Percentiles rank a stretch among this genome's conserved stretches.
Evolutionary conservation across 2,113 vertebrate species (phyloP).

Genomic region (Pelodiscus sinensis): DNA sequence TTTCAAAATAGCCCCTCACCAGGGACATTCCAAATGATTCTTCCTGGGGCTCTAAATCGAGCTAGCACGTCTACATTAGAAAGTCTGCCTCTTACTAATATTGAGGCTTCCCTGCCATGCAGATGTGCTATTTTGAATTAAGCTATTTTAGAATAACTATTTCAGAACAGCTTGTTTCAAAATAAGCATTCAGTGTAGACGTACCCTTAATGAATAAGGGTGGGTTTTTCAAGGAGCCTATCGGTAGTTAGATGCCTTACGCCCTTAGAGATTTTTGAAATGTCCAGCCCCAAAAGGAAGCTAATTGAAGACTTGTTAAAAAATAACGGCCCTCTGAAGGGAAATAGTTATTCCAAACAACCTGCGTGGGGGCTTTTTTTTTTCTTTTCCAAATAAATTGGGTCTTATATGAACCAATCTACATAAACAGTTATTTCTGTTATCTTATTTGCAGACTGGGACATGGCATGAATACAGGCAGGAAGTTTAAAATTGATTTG

Average conservation of each 20-base stretch:
- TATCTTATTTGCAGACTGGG: neutral
- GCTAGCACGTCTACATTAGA: no score
- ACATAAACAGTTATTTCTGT: neutral
- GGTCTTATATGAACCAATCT: neutral
- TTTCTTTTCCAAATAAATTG: neutral
- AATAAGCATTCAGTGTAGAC: no score
- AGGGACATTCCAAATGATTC: no score
- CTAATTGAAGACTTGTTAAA: neutral
- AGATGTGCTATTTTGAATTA: no score
- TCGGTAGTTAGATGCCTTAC: neutral
- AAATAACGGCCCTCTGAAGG: neutral
- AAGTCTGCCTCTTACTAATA: no score
- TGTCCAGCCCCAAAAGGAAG: neutral
- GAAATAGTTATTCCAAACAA: neutral
- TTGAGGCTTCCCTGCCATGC: no score
- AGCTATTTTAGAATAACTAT: no score
- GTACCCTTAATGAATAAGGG: neutral
- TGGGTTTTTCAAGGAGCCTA: neutral
- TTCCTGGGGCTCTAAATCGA: no score
- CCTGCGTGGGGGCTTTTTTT: neutral
- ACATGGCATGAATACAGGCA: neutral
- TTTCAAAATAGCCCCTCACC: no score
- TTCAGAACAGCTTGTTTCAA: no score
- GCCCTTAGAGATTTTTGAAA: neutral
- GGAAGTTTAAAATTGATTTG: neutral